Conservation (phyloP, 2,888 invertebrate species). For the Oscheius sp. region DNA sequence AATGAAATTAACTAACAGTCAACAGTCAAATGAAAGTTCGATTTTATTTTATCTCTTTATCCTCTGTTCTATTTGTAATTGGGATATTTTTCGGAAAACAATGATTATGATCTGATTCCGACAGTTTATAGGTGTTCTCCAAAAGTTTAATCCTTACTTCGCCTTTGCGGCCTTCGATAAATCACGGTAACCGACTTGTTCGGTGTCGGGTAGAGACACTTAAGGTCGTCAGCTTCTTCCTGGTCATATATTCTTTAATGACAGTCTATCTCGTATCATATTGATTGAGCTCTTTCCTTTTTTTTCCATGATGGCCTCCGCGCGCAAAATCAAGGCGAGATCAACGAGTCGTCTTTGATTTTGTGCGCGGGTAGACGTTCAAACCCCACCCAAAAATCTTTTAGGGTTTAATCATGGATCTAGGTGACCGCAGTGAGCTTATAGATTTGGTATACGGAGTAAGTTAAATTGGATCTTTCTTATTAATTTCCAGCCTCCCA, state of each 20-base stretch:
- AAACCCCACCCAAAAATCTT: not conserved
- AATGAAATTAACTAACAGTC: too few species aligned
- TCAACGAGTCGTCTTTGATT: conserved; percentile 34
- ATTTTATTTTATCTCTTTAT: too few species aligned
- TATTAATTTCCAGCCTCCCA: conserved; percentile 1
- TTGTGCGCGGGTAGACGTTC: conserved; percentile 14
- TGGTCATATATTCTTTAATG: not conserved
- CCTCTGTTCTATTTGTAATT: not conserved
- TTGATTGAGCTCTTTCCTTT: not conserved
- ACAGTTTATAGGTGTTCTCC: not conserved
- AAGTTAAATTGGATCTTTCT: not conserved
- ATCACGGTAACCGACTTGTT: conserved; percentile 24
- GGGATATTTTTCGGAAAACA: not conserved
- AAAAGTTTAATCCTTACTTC: conserved; percentile 10
- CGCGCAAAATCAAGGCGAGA: conserved; percentile 22
- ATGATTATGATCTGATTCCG: not conserved
- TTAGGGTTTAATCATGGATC: conserved; percentile 50
- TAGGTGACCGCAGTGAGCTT: conserved; percentile 54
- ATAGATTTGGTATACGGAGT: conserved; percentile 56
- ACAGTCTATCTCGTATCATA: too few species aligned
- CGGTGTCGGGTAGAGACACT: conserved; percentile 11
- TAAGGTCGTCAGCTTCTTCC: not conserved
- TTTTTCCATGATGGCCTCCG: conserved; percentile 20
- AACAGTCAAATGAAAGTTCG: too few species aligned
- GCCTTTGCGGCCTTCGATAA: conserved; percentile 20